Conservation (phyloP, 2,113 vertebrate species). For the Xenopus tropicalis region UCB_Xtro_10.0 CM004443.2:163059001-163059500, state of each 20-base stretch:
- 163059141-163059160: constrained; percentile 53
- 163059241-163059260: constrained; percentile 98
- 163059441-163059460: no score
- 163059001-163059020: no score
- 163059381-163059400: no score
- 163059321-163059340: no score
- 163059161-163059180: constrained; percentile 89
- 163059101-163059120: constrained; percentile 42
- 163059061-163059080: constrained; percentile 48
- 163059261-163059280: constrained; percentile 68
- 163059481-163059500: no score
- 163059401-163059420: no score
- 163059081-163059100: constrained; percentile 46
- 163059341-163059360: no score
- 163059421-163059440: no score
- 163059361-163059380: background rate
- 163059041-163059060: background rate
- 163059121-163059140: constrained; percentile 50
- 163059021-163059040: no score
- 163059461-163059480: no score
- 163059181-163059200: constrained; percentile 95
- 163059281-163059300: background rate
- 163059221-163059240: constrained; percentile 97
- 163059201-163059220: constrained; percentile 95
- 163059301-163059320: background rate